Percentiles rank a stretch among this genome's conserved stretches.
Evolutionary conservation across 2,113 vertebrate genomes (phyloP).

Genomic region (Phyllostomus hastatus): DNA sequence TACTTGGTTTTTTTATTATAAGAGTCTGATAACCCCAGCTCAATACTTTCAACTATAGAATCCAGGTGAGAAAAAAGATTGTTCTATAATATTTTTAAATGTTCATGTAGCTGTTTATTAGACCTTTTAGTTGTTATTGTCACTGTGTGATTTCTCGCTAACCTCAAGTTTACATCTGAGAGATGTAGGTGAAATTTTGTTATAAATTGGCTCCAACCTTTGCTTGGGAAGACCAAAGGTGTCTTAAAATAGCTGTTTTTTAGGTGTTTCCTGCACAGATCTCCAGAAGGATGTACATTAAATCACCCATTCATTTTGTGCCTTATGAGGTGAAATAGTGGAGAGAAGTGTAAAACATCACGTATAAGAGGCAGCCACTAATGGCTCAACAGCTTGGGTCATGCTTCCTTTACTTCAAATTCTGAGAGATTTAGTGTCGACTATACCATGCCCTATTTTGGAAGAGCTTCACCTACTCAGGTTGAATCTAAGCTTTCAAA

Average conservation of each 20-base stretch:
- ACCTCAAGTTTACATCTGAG: neutral
- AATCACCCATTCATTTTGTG: neutral
- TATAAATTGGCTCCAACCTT: conserved; percentile 2
- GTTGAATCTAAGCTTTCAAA: conserved; percentile 13
- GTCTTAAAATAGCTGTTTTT: conserved; percentile 3
- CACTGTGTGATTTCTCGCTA: neutral
- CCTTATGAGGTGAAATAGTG: conserved; percentile 38
- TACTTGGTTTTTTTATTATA: neutral
- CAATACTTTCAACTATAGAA: neutral
- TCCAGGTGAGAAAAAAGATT: neutral
- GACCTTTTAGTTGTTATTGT: neutral
- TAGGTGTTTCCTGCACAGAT: neutral
- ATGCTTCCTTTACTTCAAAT: conserved; percentile 22
- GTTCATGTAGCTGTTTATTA: neutral
- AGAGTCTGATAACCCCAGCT: neutral
- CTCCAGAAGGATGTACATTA: neutral
- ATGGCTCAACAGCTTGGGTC: neutral
- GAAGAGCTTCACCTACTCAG: neutral
- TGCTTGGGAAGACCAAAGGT: neutral
- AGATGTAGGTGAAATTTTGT: neutral
- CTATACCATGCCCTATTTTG: neutral
- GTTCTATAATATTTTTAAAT: neutral
- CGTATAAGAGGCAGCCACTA: neutral
- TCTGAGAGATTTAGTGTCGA: neutral
- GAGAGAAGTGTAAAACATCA: neutral